Percentiles rank a stretch among this genome's conserved stretches.
Evolutionary conservation across 1,140 invertebrate genomes (phyloP).

Genomic region (Rhyacophila brunnea): DNA sequence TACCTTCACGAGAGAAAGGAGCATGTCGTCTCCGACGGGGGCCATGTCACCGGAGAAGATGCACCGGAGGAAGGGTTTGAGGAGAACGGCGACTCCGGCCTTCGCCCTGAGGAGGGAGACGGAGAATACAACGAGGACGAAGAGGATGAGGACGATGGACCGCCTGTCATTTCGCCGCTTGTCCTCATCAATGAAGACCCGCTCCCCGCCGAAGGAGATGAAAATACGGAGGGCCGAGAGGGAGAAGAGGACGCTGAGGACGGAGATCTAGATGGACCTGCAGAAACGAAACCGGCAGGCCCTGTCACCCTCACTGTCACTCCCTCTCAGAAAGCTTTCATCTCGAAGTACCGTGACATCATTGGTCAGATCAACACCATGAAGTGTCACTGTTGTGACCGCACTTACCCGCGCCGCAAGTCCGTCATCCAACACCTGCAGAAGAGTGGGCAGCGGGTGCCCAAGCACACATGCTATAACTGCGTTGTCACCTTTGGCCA

Average conservation of each 20-base stretch:
- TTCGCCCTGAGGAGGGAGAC: slow-evolving; percentile 38
- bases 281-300: slow-evolving; percentile 16
- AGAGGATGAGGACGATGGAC: slow-evolving; percentile 40
- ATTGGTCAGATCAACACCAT: slow-evolving; percentile 54
- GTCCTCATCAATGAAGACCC: slow-evolving; percentile 51
- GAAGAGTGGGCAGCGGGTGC: slow-evolving; percentile 53
- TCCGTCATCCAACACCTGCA: slow-evolving; percentile 54
- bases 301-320: slow-evolving; percentile 40
- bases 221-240: slow-evolving; percentile 40
- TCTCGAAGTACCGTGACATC: slow-evolving; percentile 48
- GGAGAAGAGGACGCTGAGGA: slow-evolving; percentile 41
- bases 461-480: slow-evolving; percentile 59
- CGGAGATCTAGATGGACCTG: slow-evolving; percentile 39
- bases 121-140: slow-evolving; percentile 39
- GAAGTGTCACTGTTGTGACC: slow-evolving; percentile 50
- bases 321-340: slow-evolving; percentile 50
- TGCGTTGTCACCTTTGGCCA: slow-evolving; percentile 57
- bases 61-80: slow-evolving; percentile 1
- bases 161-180: slow-evolving; percentile 44
- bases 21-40: slow-evolving; percentile 1
- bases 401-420: slow-evolving; percentile 49
- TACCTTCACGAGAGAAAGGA: background rate
- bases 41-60: slow-evolving; percentile 1
- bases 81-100: slow-evolving; percentile 17
- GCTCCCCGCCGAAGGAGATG: slow-evolving; percentile 25